A percentile compares a stretch with the other conserved stretches of the same genome.
phyloP scores from a whole-genome alignment of 2,797 vertebrate species.

The Eleutherodactylus coqui region DNA sequence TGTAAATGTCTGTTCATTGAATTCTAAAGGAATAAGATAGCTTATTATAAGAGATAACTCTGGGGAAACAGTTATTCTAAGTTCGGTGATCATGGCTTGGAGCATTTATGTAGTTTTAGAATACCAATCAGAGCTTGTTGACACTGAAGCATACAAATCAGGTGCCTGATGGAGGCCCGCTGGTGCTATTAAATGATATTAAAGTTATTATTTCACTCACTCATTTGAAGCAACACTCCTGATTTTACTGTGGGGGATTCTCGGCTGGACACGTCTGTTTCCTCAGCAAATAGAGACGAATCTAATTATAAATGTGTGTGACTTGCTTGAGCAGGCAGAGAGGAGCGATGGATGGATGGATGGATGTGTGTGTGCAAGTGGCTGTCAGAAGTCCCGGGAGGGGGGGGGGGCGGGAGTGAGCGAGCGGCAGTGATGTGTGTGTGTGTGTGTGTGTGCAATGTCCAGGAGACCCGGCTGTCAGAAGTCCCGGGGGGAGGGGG shows the following conservation, averaged over 20 bases:
- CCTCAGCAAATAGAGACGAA: slow-evolving; percentile 55
- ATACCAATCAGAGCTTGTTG: slow-evolving; percentile 62
- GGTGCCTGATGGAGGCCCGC: slow-evolving; percentile 54
- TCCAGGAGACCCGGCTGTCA: no score
- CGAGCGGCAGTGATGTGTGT: no score
- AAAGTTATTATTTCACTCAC: slow-evolving; percentile 60
- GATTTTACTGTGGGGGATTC: slow-evolving; percentile 59
- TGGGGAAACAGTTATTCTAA: slow-evolving; percentile 57
- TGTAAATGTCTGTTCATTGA: slow-evolving; percentile 53
- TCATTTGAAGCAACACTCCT: slow-evolving; percentile 55
- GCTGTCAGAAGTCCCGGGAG: no score
- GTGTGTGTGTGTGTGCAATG: no score
- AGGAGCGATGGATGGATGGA: slow-evolving; percentile 32
- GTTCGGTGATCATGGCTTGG: slow-evolving; percentile 59
- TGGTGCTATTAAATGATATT: slow-evolving; percentile 61
- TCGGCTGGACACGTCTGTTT: slow-evolving; percentile 54
- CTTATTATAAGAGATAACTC: slow-evolving; percentile 58
- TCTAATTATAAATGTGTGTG: slow-evolving; percentile 55
- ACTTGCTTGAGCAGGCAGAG: slow-evolving; percentile 44
- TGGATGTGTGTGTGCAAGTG: no score
- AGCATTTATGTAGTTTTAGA: slow-evolving; percentile 58
- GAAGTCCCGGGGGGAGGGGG: no score
- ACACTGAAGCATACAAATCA: slow-evolving; percentile 64
- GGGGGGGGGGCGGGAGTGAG: no score
- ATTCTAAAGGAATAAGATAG: slow-evolving; percentile 47